Percentiles rank a stretch among this genome's conserved stretches.
Evolutionary conservation across 2,797 vertebrate genomes (phyloP).

Genomic region (Adelosebastes latens): DNA sequence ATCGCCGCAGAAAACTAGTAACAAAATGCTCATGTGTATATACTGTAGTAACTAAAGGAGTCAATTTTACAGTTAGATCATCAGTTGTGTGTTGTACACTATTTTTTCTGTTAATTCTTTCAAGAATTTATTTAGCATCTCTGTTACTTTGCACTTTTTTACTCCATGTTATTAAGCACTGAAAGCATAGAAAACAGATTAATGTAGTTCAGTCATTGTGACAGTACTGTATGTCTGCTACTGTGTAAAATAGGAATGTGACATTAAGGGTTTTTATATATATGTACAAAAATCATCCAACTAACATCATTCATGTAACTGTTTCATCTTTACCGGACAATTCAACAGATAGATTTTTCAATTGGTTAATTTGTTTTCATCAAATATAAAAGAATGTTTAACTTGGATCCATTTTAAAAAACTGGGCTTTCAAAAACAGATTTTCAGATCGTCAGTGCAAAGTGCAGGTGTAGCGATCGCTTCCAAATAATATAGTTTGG

Average conservation of each 20-base stretch:
- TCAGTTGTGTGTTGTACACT: slow-evolving; percentile 16
- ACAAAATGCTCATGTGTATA: neutral
- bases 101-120: slow-evolving; percentile 4
- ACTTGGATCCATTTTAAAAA: neutral
- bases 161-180: neutral
- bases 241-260: slow-evolving; percentile 22
- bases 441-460: neutral
- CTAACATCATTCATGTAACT: neutral
- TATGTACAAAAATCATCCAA: neutral
- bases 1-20: neutral
- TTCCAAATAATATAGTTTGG: neutral
- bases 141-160: slow-evolving; percentile 8
- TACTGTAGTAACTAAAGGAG: neutral
- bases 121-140: neutral
- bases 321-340: neutral
- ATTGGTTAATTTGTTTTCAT: neutral
- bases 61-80: neutral
- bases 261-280: slow-evolving; percentile 1
- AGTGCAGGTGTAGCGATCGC: neutral
- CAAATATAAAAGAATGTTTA: neutral
- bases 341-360: neutral
- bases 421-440: neutral
- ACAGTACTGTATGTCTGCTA: slow-evolving; percentile 1
- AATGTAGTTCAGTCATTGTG: slow-evolving; percentile 9
- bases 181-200: slow-evolving; percentile 17